Percentiles rank a stretch among this genome's conserved stretches.
phyloP scores from a whole-genome alignment of 2,113 vertebrate genomes.

The Pluvianellus socialis region DNA sequence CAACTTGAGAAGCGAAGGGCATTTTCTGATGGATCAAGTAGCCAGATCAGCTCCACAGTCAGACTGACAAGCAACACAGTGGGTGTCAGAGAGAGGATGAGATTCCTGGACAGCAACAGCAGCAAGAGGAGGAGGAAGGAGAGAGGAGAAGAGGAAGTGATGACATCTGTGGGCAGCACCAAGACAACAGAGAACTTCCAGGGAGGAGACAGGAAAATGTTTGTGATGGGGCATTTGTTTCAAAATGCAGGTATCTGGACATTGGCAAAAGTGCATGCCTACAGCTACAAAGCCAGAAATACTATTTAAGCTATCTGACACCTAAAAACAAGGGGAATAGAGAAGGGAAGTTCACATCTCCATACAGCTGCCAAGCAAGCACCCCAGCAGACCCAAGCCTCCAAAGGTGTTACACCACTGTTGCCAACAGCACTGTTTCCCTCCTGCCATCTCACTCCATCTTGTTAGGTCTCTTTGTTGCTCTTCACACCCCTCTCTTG shows the following conservation, averaged over 20 bases:
- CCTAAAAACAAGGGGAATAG: neutral
- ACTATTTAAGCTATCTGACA: neutral
- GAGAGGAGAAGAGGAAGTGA: neutral
- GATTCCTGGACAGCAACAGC: neutral
- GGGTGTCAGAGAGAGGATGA: neutral
- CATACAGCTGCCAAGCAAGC: neutral
- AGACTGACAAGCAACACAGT: neutral
- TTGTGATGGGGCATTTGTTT: neutral
- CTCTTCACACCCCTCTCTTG: neutral
- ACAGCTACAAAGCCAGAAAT: neutral
- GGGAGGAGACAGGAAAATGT: neutral
- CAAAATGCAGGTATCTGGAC: neutral
- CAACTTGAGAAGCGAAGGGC: neutral
- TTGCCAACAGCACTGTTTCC: neutral
- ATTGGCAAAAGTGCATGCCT: neutral
- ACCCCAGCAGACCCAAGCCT: neutral
- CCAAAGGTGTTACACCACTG: neutral
- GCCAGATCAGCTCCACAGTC: neutral
- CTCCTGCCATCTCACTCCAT: neutral
- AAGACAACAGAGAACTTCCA: neutral
- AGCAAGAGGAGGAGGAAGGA: neutral
- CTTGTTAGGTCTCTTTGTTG: neutral
- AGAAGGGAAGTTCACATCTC: neutral
- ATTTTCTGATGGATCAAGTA: neutral
- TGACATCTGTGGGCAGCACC: neutral